Percentiles rank a stretch among this genome's conserved stretches.
Conservation (phyloP, 1,140 invertebrate genomes). For the Palaemon carinicauda region DNA sequence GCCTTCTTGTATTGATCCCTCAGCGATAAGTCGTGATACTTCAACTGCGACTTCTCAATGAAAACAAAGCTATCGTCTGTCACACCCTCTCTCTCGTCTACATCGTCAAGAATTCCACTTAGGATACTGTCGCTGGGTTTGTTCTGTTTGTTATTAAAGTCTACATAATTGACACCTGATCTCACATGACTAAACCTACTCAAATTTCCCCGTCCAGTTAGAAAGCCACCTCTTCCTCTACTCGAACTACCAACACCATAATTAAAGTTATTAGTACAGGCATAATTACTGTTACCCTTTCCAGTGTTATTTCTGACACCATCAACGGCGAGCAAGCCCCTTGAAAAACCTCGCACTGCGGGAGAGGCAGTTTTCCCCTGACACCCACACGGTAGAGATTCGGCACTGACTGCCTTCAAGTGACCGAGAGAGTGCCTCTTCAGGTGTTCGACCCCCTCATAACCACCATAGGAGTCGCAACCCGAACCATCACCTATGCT, state of each 20-base stretch:
- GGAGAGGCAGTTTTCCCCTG: background rate
- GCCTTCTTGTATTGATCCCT: background rate
- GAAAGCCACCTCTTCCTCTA: background rate
- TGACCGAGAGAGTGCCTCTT: slow-evolving; percentile 47
- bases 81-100: background rate
- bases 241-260: background rate
- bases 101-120: background rate
- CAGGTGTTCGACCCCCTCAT: slow-evolving; percentile 57
- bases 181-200: too few species aligned
- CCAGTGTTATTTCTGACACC: background rate
- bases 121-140: background rate
- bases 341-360: background rate
- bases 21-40: background rate
- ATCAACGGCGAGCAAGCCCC: slow-evolving; percentile 6
- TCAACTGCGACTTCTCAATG: background rate
- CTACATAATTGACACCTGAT: too few species aligned
- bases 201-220: too few species aligned
- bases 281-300: background rate
- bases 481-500: slow-evolving; percentile 49
- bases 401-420: slow-evolving; percentile 19
- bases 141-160: too few species aligned
- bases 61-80: slow-evolving; percentile 21
- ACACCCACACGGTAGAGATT: slow-evolving; percentile 20
- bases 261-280: background rate
- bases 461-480: slow-evolving; percentile 54